Conservation (phyloP, 2,888 invertebrate species). For the Oeneis ivallda region DNA sequence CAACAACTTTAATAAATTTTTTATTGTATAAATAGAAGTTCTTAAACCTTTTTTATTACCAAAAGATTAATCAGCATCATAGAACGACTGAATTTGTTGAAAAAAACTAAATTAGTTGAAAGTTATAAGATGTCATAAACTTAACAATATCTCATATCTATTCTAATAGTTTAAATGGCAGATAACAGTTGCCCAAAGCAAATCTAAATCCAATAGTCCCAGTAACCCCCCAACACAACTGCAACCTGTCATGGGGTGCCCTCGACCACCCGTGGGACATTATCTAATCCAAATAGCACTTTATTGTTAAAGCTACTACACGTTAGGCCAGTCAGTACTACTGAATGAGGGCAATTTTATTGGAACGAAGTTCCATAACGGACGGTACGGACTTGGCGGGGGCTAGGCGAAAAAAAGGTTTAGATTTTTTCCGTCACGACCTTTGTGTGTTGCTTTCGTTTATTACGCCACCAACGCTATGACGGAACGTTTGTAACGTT, state of each 20-base stretch:
- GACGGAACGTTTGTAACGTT: too few relatives aligned
- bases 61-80: too few relatives aligned
- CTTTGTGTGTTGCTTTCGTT: too few relatives aligned
- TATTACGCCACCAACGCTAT: too few relatives aligned
- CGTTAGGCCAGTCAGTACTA: constrained; percentile 1
- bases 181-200: constrained; percentile 29
- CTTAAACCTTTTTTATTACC: too few relatives aligned
- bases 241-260: constrained; percentile 59
- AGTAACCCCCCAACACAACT: constrained; percentile 45
- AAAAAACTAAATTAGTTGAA: neutral
- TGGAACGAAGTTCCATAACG: too few relatives aligned
- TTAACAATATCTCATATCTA: constrained; percentile 12
- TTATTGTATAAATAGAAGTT: too few relatives aligned
- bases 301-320: constrained; percentile 10
- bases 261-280: constrained; percentile 75
- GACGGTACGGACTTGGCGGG: too few relatives aligned
- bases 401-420: too few relatives aligned
- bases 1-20: too few relatives aligned
- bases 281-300: constrained; percentile 41
- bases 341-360: neutral
- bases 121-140: constrained; percentile 13
- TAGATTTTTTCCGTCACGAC: too few relatives aligned
- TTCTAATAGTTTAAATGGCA: constrained; percentile 12
- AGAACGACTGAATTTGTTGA: neutral
- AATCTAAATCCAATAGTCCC: constrained; percentile 35